Conservation (phyloP, 2,113 vertebrate genomes). For the Leucosticte australis region DNA sequence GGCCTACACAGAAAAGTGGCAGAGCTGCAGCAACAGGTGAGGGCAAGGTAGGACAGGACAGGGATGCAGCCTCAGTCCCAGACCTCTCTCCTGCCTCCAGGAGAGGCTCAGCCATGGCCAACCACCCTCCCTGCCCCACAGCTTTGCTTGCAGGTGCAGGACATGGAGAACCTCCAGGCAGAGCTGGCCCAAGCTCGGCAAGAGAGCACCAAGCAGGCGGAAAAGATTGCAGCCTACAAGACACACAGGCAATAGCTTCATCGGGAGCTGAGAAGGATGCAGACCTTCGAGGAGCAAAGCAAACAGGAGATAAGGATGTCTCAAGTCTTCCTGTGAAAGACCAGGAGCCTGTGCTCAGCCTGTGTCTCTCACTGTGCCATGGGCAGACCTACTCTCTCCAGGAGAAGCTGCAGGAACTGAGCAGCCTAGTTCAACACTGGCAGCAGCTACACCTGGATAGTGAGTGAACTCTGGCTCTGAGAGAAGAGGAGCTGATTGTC, state of each 20-base stretch:
- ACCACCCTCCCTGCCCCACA: neutral
- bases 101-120: neutral
- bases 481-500: conserved; percentile 71
- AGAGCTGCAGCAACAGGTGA: conserved; percentile 66
- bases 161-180: conserved; percentile 51
- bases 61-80: neutral
- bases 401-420: conserved; percentile 65
- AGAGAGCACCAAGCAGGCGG: conserved; percentile 52
- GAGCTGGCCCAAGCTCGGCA: conserved; percentile 53
- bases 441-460: conserved; percentile 68
- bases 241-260: conserved; percentile 57
- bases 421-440: conserved; percentile 62
- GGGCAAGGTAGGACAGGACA: neutral
- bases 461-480: conserved; percentile 56
- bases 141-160: conserved; percentile 42
- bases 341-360: neutral
- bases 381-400: conserved; percentile 51
- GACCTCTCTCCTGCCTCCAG: neutral
- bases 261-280: conserved; percentile 65
- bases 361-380: neutral
- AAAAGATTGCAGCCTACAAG: conserved; percentile 42
- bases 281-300: conserved; percentile 48
- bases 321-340: neutral
- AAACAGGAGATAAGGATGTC: conserved; percentile 52
- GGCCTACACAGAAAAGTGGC: conserved; percentile 52